phyloP scores from a whole-genome alignment of 2,113 vertebrate genomes.

The Lophochroa leadbeateri region DNA sequence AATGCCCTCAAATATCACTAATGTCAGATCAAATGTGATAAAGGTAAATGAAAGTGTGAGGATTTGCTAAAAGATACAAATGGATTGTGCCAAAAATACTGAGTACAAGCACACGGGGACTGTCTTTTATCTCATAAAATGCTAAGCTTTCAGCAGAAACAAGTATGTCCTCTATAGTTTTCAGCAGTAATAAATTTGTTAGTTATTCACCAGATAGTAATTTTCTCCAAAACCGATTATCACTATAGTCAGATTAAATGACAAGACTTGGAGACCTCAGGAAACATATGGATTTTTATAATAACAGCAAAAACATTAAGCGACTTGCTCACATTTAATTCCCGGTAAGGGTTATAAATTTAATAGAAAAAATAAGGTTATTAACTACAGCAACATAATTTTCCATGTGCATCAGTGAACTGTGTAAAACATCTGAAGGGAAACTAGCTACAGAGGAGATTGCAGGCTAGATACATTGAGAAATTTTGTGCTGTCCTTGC shows the following conservation, averaged over 20 bases:
- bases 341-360: constrained; percentile 33
- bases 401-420: constrained; percentile 58
- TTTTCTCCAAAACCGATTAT: constrained; percentile 37
- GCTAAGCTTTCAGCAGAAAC: not conserved
- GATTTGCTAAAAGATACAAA: not conserved
- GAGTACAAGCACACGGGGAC: not conserved
- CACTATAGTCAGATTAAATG: constrained; percentile 31
- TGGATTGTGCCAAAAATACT: not conserved
- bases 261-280: constrained; percentile 26
- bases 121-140: not conserved
- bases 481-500: constrained; percentile 31
- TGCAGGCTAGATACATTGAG: not conserved
- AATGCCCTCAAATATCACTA: not conserved
- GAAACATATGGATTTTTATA: constrained; percentile 63
- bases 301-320: constrained; percentile 48
- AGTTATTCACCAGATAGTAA: not conserved
- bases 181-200: constrained; percentile 42
- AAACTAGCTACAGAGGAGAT: constrained; percentile 30
- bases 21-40: not conserved
- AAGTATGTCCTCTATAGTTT: constrained; percentile 13
- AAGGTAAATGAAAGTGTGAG: not conserved
- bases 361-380: constrained; percentile 63
- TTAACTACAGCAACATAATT: constrained; percentile 63
- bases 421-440: constrained; percentile 60
- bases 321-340: constrained; percentile 48